phyloP scores from a whole-genome alignment of 2,888 invertebrate genomes.

The Drosophila rellima region DNA sequence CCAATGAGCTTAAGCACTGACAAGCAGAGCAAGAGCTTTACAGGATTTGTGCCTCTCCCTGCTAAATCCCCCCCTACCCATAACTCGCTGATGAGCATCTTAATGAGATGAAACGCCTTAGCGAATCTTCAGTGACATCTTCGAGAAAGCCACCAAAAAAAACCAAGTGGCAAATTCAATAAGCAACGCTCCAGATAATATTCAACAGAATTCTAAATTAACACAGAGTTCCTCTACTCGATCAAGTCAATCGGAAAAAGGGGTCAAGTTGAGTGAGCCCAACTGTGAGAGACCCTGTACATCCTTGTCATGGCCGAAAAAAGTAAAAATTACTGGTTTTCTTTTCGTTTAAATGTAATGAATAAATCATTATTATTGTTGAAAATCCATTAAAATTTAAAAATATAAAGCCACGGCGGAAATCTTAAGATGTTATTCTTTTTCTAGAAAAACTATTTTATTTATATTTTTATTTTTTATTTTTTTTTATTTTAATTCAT shows the following conservation, averaged over 20 bases:
- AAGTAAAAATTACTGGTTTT: too few species aligned
- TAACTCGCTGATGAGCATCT: slow-evolving; percentile 7
- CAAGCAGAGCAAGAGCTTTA: slow-evolving; percentile 19
- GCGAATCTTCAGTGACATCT: neutral
- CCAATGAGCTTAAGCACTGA: slow-evolving; percentile 39
- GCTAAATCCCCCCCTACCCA: neutral
- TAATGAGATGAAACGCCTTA: neutral
- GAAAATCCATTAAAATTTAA: too few species aligned
- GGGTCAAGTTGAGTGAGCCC: neutral
- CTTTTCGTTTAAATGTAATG: too few species aligned
- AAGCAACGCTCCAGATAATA: neutral
- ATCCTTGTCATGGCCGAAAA: too few species aligned
- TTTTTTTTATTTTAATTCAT: too few species aligned
- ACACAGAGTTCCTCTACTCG: neutral
- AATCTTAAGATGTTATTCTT: too few species aligned
- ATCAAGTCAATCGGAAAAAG: neutral
- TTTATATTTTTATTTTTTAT: too few species aligned
- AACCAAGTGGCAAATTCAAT: neutral
- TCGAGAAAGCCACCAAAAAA: neutral
- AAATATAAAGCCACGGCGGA: too few species aligned
- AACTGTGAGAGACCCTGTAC: neutral
- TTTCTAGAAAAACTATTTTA: too few species aligned
- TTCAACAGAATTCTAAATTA: neutral
- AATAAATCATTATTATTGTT: too few species aligned
- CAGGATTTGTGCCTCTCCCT: neutral